Conservation (phyloP, 1,140 invertebrate species). For the Epicauta chinensis region DNA sequence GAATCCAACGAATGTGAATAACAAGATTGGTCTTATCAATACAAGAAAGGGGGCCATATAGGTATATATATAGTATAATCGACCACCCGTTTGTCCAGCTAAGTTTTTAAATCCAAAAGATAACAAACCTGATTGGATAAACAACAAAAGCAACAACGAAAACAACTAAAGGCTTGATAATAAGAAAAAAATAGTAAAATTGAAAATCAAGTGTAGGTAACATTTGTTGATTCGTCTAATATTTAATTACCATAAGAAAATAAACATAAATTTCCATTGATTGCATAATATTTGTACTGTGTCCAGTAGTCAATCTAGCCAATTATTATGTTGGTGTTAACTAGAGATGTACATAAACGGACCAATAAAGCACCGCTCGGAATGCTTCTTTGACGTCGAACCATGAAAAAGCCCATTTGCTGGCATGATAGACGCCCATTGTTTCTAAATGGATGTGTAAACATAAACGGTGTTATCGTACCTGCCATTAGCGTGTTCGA, state of each 20-base stretch:
- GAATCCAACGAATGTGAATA: slow-evolving; percentile 5
- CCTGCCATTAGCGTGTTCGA: slow-evolving; percentile 14
- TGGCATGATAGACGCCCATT: slow-evolving; percentile 16
- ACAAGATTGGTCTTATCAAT: slow-evolving; percentile 3
- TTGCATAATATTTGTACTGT: too few relatives aligned
- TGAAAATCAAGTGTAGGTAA: background rate
- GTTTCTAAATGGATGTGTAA: slow-evolving; percentile 17
- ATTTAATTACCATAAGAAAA: too few relatives aligned
- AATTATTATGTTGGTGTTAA: slow-evolving; percentile 9
- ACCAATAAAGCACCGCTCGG: background rate
- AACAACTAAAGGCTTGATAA: too few relatives aligned
- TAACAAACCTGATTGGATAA: too few relatives aligned
- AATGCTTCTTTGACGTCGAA: slow-evolving; percentile 3
- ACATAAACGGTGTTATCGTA: slow-evolving; percentile 18
- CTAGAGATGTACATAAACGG: slow-evolving; percentile 4
- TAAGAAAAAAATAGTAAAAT: background rate
- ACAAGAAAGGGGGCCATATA: slow-evolving; percentile 1
- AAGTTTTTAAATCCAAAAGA: too few relatives aligned
- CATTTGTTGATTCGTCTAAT: too few relatives aligned
- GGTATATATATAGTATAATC: background rate
- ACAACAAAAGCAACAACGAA: too few relatives aligned
- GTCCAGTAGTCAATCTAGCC: slow-evolving; percentile 14
- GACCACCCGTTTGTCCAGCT: slow-evolving; percentile 10
- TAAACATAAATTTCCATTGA: too few relatives aligned
- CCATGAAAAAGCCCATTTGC: slow-evolving; percentile 13